Percentiles rank a stretch among this genome's conserved stretches.
Conservation (phyloP, 2,888 invertebrate genomes). For the Limenitis camilla region DNA sequence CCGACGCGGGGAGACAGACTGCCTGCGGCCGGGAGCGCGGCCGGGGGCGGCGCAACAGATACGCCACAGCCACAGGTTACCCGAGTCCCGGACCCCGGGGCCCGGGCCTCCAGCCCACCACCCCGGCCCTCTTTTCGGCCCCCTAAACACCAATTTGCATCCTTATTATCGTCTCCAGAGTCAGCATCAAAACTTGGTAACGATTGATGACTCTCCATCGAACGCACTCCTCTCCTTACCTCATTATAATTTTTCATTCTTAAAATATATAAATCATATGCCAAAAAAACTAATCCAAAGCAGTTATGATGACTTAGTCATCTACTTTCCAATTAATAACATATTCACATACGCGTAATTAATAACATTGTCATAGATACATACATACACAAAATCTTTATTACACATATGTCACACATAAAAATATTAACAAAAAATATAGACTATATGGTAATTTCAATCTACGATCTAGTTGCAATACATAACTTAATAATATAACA, state of each 20-base stretch:
- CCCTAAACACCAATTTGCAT: slow-evolving; percentile 61
- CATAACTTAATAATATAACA: no score
- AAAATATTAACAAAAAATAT: no score
- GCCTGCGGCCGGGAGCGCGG: slow-evolving; percentile 33
- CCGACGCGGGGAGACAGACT: slow-evolving; percentile 34
- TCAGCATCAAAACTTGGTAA: slow-evolving; percentile 39
- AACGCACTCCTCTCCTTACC: slow-evolving; percentile 8
- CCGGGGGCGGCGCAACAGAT: slow-evolving; percentile 67
- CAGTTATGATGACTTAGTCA: no score
- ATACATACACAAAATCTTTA: no score
- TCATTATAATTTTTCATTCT: neutral
- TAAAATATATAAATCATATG: no score
- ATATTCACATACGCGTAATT: no score
- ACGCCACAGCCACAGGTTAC: slow-evolving; percentile 73
- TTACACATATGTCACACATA: no score
- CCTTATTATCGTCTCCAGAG: slow-evolving; percentile 57
- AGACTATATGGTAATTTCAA: no score
- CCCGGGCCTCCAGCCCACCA: slow-evolving; percentile 43
- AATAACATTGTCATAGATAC: no score
- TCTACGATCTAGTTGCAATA: no score
- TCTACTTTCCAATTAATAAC: no score
- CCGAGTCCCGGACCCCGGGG: slow-evolving; percentile 47
- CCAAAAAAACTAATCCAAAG: no score
- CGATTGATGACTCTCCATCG: slow-evolving; percentile 30
- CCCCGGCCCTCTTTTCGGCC: slow-evolving; percentile 32